A percentile compares a stretch with the other conserved stretches of the same genome.
These are phyloP conservation scores for Poeciliopsis turrubarensis DNA, from an alignment of 2,113 vertebrate genomes.

Conservation along the genomic window DNA sequence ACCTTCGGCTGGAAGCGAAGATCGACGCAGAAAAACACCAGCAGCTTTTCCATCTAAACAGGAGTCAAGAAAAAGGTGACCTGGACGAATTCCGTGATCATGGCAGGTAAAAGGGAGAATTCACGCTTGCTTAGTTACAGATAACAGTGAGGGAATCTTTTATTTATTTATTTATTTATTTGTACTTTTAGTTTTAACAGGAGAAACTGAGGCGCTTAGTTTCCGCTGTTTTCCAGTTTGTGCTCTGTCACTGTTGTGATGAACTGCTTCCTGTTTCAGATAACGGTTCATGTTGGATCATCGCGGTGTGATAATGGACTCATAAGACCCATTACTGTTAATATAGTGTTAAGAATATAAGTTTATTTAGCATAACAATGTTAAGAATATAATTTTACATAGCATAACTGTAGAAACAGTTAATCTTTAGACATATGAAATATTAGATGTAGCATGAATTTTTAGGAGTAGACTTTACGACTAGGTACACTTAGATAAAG, in stretches of 20 bases:
- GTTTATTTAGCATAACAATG: too few species aligned
- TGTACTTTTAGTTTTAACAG: slow-evolving; percentile 3
- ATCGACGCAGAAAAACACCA: background rate
- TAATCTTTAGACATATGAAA: too few species aligned
- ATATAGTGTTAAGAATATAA: too few species aligned
- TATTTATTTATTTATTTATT: slow-evolving; percentile 1
- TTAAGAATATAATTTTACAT: too few species aligned
- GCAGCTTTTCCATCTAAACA: background rate
- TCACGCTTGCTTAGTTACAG: background rate
- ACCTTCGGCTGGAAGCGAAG: background rate
- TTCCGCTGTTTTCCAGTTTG: background rate
- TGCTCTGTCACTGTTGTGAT: background rate
- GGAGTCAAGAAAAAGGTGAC: background rate
- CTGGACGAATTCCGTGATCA: background rate
- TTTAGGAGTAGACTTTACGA: too few species aligned
- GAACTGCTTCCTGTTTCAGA: background rate
- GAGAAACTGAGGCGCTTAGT: background rate
- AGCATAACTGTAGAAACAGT: too few species aligned
- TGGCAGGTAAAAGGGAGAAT: slow-evolving; percentile 51
- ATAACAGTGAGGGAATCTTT: slow-evolving; percentile 12
- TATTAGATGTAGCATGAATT: too few species aligned
- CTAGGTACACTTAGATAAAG: too few species aligned
- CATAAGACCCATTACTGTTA: too few species aligned
- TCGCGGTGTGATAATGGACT: too few species aligned
- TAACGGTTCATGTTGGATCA: background rate